These are phyloP conservation scores for Typhlichthys subterraneus DNA, from an alignment of 2,797 vertebrate species.

Conservation along the genomic window DNA sequence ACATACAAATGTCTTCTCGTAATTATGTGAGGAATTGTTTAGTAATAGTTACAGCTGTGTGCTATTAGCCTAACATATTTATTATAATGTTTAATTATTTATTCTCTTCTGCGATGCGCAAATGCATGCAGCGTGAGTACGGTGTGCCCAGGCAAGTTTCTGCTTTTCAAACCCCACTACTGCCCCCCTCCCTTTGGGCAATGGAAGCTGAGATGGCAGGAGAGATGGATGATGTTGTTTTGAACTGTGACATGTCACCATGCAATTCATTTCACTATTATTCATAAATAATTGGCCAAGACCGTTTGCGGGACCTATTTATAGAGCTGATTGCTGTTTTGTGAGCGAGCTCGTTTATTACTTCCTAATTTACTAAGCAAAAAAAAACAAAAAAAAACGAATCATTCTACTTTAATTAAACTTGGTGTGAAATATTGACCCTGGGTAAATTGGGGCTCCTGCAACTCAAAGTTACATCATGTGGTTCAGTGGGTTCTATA, in stretches of 20 bases:
- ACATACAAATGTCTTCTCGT: conserved; percentile 2
- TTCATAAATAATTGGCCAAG: conserved; percentile 74
- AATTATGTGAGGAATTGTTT: neutral
- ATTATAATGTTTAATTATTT: too few relatives aligned
- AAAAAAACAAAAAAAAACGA: conserved; percentile 5
- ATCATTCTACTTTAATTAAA: conserved; percentile 23
- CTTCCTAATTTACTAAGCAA: conserved; percentile 11
- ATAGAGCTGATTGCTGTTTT: conserved; percentile 65
- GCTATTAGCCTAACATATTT: conserved; percentile 1
- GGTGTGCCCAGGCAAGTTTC: neutral
- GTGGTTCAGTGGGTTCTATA: neutral
- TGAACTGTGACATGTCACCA: conserved; percentile 68
- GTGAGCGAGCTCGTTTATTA: conserved; percentile 40
- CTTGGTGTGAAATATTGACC: conserved; percentile 18
- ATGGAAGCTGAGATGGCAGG: conserved; percentile 45
- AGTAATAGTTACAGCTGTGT: neutral
- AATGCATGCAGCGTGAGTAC: conserved; percentile 3
- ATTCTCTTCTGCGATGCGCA: too few relatives aligned
- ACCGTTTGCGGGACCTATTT: conserved; percentile 64
- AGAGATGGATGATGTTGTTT: conserved; percentile 73
- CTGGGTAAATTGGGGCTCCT: conserved; percentile 11
- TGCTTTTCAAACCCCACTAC: conserved; percentile 21
- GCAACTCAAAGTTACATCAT: conserved; percentile 9
- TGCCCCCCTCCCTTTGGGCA: conserved; percentile 48
- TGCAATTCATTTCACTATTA: conserved; percentile 71